Conservation (phyloP, 37 sponge, comb jelly and placozoan genomes). For the Hexactinellida sp. region DNA sequence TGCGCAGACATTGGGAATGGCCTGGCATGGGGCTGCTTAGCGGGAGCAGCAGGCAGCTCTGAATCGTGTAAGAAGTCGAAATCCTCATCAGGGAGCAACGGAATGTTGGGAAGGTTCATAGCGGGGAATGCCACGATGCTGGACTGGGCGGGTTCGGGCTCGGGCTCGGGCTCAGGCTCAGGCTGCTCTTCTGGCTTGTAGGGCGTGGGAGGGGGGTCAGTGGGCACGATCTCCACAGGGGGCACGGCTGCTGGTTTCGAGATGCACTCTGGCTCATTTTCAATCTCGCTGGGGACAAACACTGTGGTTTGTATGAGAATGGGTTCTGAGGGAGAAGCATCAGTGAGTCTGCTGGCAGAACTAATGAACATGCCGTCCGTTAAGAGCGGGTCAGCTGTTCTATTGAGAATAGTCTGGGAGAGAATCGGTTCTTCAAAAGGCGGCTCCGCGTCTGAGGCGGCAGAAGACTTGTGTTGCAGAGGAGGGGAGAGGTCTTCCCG, state of each 20-base stretch:
- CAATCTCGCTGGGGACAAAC: background rate
- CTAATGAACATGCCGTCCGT: background rate
- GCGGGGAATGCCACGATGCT: background rate
- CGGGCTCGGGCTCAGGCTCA: background rate
- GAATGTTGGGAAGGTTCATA: background rate
- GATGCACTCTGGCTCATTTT: background rate
- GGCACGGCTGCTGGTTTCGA: background rate
- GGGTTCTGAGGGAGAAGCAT: background rate
- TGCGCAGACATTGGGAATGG: background rate
- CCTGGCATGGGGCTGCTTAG: background rate
- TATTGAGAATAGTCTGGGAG: background rate
- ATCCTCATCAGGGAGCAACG: background rate
- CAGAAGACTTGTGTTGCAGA: background rate
- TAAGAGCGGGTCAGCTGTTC: background rate
- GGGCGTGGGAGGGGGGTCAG: background rate
- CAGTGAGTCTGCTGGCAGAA: background rate
- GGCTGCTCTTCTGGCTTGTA: background rate
- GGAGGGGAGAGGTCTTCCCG: background rate
- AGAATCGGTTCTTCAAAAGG: background rate
- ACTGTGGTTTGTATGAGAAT: background rate
- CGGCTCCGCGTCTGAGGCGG: background rate
- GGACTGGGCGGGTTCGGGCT: background rate
- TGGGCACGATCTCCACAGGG: background rate
- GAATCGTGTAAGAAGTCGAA: conserved; percentile 13
- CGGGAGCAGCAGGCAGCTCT: background rate